Base-by-base conservation (phyloP, 2,113 vertebrate genomes). In the Tetrax tetrax region DNA sequence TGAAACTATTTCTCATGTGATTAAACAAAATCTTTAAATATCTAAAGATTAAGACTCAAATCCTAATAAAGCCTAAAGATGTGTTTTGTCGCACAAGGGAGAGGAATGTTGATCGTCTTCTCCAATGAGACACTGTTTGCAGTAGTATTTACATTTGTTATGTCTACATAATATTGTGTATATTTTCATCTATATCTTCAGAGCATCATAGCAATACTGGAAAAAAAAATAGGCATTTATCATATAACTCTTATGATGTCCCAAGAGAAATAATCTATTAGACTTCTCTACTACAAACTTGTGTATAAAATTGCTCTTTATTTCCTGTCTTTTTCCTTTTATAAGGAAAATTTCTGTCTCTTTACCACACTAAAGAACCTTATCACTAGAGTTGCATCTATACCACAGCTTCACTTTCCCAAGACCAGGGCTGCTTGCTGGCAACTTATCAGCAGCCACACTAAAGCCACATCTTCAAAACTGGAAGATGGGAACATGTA, bases 401-500 rank as follows among this genome's bases (percentile, higher is more conserved):
- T 20, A 56, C 11, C 17, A 59, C 5, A 43, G 6, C 12, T 66
- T 28, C 20, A 24, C 1, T 59, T 63, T 50, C 17, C 4, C 19
- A 78, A 27, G 28, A 41, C 9, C 14, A 48, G 41, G 10, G 14
- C 6, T 6, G 0, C 4, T 47, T 72, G 7, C 17, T 14, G 3
- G 5, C 12, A 64, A 3, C 12, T 15, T 47, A 38, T 12, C 27
- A 72, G 33, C 31, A 92, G 12, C 37, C 6, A 21, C 23, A 48
- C 16, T 27, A 27, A 80, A 83, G 10, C 27, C 45, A 43, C 38
- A 25, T 56, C 22, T 38, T 83, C 53, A 91, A 33, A 69, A 47
- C 0, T n/a, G 7, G 24, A 3, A 27, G 38, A 22, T 6, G 7
- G 18, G 37, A 70, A 37, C 8, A 59, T 3, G 20, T 5, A 41